Percentiles rank a stretch among this genome's conserved stretches.
phyloP scores from a whole-genome alignment of 2,113 vertebrate genomes.

The Prochilodus magdalenae region DNA sequence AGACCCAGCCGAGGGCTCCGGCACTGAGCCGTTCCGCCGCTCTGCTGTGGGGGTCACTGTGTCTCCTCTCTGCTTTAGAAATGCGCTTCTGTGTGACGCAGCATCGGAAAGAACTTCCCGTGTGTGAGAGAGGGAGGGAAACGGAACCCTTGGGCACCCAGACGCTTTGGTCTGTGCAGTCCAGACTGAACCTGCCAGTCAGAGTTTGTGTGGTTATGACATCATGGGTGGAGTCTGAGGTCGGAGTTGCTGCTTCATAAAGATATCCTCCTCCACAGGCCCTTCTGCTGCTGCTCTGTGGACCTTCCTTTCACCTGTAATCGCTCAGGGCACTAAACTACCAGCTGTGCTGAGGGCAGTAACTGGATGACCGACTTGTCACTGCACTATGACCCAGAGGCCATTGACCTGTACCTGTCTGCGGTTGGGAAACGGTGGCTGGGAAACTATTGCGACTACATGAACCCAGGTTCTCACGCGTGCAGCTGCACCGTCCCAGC shows the following conservation, averaged over 20 bases:
- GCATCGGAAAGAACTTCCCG: not conserved
- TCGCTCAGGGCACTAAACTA: not conserved
- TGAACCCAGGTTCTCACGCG: not conserved
- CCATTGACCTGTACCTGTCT: too few relatives aligned
- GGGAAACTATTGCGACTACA: too few relatives aligned
- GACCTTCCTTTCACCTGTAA: not conserved
- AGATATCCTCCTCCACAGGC: constrained; percentile 80
- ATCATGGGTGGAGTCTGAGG: constrained; percentile 76
- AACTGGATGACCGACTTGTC: not conserved
- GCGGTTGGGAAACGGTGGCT: not conserved
- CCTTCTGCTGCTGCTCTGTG: constrained; percentile 61
- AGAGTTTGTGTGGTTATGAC: constrained; percentile 73
- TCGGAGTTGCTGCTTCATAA: constrained; percentile 83
- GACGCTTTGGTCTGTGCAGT: constrained; percentile 71
- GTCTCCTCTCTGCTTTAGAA: not conserved
- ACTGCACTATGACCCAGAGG: not conserved
- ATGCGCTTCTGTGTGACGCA: too few relatives aligned
- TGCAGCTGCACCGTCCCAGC: too few relatives aligned
- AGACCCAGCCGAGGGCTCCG: too few relatives aligned
- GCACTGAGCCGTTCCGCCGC: too few relatives aligned
- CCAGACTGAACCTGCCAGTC: constrained; percentile 77
- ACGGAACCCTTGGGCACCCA: not conserved
- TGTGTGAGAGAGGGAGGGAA: constrained; percentile 11
- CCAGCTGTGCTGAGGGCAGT: not conserved
- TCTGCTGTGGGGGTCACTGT: too few relatives aligned